phyloP scores from a whole-genome alignment of 2,888 invertebrate genomes.

The Linnaemya vulpina region DNA sequence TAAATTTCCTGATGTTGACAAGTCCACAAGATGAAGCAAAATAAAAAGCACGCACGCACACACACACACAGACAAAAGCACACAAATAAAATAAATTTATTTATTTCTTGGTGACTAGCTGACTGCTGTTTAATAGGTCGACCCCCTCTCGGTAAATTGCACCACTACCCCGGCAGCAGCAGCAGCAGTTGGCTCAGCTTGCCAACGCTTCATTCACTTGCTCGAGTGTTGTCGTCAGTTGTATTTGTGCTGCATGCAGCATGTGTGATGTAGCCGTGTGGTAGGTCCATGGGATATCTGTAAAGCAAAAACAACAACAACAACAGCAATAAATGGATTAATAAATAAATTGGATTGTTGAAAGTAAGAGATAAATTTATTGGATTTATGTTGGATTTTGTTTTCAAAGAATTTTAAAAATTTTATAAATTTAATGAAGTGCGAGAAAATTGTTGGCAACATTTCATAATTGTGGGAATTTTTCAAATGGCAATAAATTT shows the following conservation, averaged over 20 bases:
- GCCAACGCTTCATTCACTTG: constrained; percentile 9
- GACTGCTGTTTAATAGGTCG: constrained; percentile 44
- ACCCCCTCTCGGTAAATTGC: constrained; percentile 31
- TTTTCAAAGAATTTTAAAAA: constrained; percentile 40
- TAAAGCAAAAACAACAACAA: constrained; percentile 12
- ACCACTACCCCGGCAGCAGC: neutral
- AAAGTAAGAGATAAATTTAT: constrained; percentile 44
- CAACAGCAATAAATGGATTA: neutral
- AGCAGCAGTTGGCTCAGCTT: neutral
- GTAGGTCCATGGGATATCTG: constrained; percentile 59
- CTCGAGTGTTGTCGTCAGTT: neutral
- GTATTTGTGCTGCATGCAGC: constrained; percentile 2
- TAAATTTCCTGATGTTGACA: constrained; percentile 60
- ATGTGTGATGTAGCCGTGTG: constrained; percentile 37
- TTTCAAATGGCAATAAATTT: neutral
- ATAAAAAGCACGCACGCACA: neutral
- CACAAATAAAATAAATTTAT: constrained; percentile 35
- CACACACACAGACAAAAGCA: neutral
- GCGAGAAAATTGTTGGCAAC: constrained; percentile 17
- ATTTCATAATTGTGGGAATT: constrained; percentile 62
- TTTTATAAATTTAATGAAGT: constrained; percentile 59
- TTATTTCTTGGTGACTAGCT: constrained; percentile 27
- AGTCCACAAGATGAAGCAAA: constrained; percentile 20
- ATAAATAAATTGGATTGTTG: constrained; percentile 47
- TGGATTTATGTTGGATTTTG: constrained; percentile 27